phyloP scores from a whole-genome alignment of 2,888 invertebrate genomes.

The Philonicus albiceps region DNA sequence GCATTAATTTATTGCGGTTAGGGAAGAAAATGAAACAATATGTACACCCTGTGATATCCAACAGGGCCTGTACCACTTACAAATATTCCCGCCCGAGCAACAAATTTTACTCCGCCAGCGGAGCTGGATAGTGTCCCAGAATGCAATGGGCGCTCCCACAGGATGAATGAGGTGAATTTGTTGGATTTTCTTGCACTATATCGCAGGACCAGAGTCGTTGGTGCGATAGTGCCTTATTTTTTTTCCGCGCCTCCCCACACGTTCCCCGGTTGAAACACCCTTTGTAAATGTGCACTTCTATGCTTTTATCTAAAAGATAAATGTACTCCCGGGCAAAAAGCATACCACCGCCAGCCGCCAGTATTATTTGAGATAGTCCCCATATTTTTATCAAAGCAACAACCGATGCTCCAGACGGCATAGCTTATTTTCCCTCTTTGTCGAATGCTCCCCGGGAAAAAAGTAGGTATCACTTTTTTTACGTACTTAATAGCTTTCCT shows the following conservation, averaged over 20 bases:
- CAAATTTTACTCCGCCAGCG: neutral
- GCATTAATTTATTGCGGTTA: slow-evolving; percentile 19
- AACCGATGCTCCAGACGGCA: slow-evolving; percentile 16
- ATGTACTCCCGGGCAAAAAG: slow-evolving; percentile 28
- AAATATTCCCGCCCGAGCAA: neutral
- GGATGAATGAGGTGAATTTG: slow-evolving; percentile 32
- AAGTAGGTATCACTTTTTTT: slow-evolving; percentile 14
- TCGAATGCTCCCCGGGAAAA: neutral
- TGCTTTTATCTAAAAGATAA: slow-evolving; percentile 39
- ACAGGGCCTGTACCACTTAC: neutral
- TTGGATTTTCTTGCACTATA: slow-evolving; percentile 12
- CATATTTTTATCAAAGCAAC: slow-evolving; percentile 39
- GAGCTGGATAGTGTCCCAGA: neutral
- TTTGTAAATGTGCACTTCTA: slow-evolving; percentile 26
- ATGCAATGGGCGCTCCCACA: neutral
- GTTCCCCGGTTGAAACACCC: neutral
- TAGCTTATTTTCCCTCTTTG: neutral
- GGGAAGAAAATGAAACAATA: slow-evolving; percentile 30
- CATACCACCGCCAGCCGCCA: neutral
- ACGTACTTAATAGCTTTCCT: slow-evolving; percentile 10
- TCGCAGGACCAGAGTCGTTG: neutral
- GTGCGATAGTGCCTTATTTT: neutral
- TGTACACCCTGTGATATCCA: neutral
- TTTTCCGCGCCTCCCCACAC: neutral
- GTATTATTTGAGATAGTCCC: slow-evolving; percentile 32